phyloP scores from a whole-genome alignment of 2,113 vertebrate genomes.

The Pogona vitticeps region DNA sequence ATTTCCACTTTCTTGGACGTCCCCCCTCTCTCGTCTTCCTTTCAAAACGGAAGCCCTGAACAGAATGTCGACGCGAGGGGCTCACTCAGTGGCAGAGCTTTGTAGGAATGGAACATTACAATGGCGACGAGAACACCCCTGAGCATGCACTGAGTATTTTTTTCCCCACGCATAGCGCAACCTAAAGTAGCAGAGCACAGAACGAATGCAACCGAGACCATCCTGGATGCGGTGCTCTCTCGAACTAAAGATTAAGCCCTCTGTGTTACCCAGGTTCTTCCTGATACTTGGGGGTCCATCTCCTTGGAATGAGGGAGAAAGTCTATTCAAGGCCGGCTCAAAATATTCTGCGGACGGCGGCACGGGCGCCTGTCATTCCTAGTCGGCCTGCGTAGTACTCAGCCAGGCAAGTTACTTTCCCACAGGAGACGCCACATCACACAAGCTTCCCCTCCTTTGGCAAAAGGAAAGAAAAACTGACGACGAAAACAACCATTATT shows the following conservation, averaged over 20 bases:
- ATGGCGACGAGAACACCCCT: background rate
- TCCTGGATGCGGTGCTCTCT: too few relatives aligned
- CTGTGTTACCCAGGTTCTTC: background rate
- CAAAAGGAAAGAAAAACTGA: background rate
- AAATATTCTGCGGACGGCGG: background rate
- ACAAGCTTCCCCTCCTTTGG: too few relatives aligned
- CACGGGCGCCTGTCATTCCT: background rate
- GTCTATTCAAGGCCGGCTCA: background rate
- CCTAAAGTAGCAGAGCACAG: background rate
- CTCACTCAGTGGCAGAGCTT: background rate
- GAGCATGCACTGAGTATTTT: background rate
- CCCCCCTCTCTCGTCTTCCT: background rate
- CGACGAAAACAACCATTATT: background rate
- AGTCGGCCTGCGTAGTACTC: too few relatives aligned
- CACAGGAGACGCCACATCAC: too few relatives aligned
- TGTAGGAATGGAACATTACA: background rate
- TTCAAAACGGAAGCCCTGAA: background rate
- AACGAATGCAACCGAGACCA: too few relatives aligned
- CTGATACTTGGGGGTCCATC: background rate
- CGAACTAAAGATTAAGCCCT: background rate
- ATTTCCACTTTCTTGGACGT: background rate
- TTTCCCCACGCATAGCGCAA: background rate
- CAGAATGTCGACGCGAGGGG: too few relatives aligned
- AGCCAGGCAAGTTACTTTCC: too few relatives aligned
- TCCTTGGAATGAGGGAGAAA: background rate